Percentiles rank a stretch among this genome's conserved stretches.
These are phyloP conservation scores for Habrosyne pyritoides DNA, from an alignment of 2,888 invertebrate genomes.

Conservation along the genomic window DNA sequence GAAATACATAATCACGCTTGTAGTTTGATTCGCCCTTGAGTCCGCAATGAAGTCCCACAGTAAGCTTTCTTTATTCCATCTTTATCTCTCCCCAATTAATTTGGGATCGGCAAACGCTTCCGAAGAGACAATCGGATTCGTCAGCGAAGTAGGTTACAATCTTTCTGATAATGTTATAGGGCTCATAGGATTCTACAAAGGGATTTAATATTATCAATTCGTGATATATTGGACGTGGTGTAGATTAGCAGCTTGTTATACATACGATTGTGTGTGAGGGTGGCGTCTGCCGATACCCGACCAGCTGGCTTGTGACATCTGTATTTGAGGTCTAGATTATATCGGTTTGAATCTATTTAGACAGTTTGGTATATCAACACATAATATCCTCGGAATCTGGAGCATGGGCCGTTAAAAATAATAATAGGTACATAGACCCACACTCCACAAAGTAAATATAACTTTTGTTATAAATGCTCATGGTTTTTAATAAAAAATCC, in stretches of 20 bases:
- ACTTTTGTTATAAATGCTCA: not conserved
- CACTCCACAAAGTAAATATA: not conserved
- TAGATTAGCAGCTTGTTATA: slow-evolving; percentile 6
- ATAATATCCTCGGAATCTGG: no score
- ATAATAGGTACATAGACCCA: no score
- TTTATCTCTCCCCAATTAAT: slow-evolving; percentile 28
- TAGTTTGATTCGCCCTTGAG: not conserved
- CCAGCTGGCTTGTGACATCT: not conserved
- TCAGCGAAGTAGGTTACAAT: slow-evolving; percentile 2
- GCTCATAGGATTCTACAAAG: not conserved
- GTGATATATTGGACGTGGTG: not conserved
- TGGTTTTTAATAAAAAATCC: not conserved
- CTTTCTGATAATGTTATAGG: not conserved
- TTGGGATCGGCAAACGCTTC: slow-evolving; percentile 19
- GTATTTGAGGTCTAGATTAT: not conserved
- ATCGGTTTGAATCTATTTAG: not conserved
- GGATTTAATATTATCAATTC: slow-evolving; percentile 2
- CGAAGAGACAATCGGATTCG: slow-evolving; percentile 2
- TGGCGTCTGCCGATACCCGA: not conserved
- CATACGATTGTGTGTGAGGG: slow-evolving; percentile 1
- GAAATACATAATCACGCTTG: not conserved
- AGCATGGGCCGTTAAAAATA: no score
- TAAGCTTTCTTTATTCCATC: slow-evolving; percentile 28
- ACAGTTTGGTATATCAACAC: not conserved
- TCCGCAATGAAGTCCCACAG: not conserved